These are phyloP conservation scores for Coleophora flavipennella DNA, from an alignment of 2,888 invertebrate species.

Conservation along the genomic window DNA sequence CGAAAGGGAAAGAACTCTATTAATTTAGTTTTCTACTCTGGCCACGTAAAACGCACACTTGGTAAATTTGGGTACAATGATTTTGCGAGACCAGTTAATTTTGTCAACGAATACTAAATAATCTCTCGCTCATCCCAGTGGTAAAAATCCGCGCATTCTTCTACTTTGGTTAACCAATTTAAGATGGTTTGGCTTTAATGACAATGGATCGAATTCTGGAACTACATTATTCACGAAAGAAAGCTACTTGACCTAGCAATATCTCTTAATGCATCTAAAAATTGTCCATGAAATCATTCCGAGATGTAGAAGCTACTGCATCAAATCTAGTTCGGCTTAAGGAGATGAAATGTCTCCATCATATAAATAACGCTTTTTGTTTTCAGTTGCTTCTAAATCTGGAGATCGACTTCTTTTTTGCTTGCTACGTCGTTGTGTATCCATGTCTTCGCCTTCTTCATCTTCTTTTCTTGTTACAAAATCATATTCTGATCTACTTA, in stretches of 20 bases:
- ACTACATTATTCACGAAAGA: conserved; percentile 1
- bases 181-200: background rate
- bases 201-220: conserved; percentile 4
- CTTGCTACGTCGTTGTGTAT: too few relatives aligned
- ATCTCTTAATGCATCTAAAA: background rate
- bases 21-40: conserved; percentile 17
- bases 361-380: too few relatives aligned
- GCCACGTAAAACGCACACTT: conserved; percentile 12
- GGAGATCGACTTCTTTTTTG: too few relatives aligned
- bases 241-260: background rate
- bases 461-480: too few relatives aligned
- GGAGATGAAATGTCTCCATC: too few relatives aligned
- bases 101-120: conserved; percentile 3
- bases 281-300: too few relatives aligned
- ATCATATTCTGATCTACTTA: too few relatives aligned
- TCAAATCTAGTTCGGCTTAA: too few relatives aligned
- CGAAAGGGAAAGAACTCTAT: conserved; percentile 11
- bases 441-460: too few relatives aligned
- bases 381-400: too few relatives aligned
- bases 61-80: conserved; percentile 15
- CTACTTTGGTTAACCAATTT: conserved; percentile 1
- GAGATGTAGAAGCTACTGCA: too few relatives aligned
- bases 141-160: conserved; percentile 3
- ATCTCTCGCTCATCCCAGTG: conserved; percentile 1
- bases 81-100: conserved; percentile 8